These are phyloP conservation scores for Planococcus citri DNA, from an alignment of 1,140 invertebrate species.

Conservation along the genomic window DNA sequence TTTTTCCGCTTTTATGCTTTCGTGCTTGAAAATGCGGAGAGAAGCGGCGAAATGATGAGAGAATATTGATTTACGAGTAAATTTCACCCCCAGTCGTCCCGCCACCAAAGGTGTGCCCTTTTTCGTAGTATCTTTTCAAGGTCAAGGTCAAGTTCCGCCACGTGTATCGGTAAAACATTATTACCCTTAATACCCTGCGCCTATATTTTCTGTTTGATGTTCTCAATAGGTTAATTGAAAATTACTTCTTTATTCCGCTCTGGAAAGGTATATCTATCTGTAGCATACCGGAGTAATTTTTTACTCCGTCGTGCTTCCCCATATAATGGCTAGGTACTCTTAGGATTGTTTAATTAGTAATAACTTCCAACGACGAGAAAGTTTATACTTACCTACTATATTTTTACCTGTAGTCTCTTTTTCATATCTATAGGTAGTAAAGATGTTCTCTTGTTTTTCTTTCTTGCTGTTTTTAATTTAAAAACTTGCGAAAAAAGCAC, in stretches of 20 bases:
- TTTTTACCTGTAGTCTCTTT: too few relatives aligned
- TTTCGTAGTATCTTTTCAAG: background rate
- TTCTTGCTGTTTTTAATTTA: too few relatives aligned
- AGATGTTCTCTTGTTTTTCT: too few relatives aligned
- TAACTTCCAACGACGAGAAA: too few relatives aligned
- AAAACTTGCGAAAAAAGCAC: too few relatives aligned
- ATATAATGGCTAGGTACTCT: too few relatives aligned
- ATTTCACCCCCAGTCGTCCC: background rate
- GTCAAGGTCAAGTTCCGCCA: conserved; percentile 11
- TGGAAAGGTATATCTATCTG: too few relatives aligned
- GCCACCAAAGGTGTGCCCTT: background rate
- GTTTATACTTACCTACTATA: too few relatives aligned
- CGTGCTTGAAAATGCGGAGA: background rate
- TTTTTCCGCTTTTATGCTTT: background rate
- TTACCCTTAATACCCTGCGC: background rate
- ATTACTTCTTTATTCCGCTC: background rate
- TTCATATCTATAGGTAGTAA: too few relatives aligned
- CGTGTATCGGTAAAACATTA: conserved; percentile 11
- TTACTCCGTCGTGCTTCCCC: too few relatives aligned
- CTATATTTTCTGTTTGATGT: background rate
- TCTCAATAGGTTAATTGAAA: background rate
- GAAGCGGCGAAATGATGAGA: background rate
- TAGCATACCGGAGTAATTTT: background rate
- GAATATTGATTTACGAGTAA: conserved; percentile 4
- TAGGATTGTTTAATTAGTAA: too few relatives aligned